Evolutionary conservation across 92 coral and sea anemone genomes (phyloP).

Genomic region (Blastomussa wellsi): DNA sequence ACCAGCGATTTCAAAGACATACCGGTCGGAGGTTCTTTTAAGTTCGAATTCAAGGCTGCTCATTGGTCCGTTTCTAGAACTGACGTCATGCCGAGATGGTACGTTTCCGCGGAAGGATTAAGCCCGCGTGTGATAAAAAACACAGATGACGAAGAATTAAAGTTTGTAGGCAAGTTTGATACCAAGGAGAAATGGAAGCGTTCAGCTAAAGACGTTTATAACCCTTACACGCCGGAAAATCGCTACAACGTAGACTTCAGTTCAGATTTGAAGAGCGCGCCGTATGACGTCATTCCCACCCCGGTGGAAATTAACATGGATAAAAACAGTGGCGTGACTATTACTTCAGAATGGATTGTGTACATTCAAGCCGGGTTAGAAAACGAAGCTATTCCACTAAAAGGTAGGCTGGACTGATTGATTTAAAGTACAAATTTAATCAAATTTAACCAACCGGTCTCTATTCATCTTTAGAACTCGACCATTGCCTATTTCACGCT

Average conservation of each 20-base stretch:
- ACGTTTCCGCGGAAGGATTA: constrained; percentile 57
- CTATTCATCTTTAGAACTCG: too few species aligned
- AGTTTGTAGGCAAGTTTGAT: constrained; percentile 74
- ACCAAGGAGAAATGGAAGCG: constrained; percentile 86
- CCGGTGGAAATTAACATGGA: constrained; percentile 69
- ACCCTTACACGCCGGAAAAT: constrained; percentile 68
- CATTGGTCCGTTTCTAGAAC: constrained; percentile 77
- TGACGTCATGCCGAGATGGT: constrained; percentile 89
- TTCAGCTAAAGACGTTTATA: constrained; percentile 42
- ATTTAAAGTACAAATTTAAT: too few species aligned
- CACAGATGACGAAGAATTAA: constrained; percentile 63
- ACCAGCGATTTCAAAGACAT: constrained; percentile 57
- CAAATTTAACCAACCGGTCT: too few species aligned
- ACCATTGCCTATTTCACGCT: too few species aligned
- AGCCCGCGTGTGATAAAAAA: constrained; percentile 50
- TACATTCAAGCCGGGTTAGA: constrained; percentile 51
- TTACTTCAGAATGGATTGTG: constrained; percentile 73
- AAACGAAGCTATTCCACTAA: constrained; percentile 61
- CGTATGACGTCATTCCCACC: constrained; percentile 74
- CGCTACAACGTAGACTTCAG: constrained; percentile 50
- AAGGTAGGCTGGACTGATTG: constrained; percentile 27
- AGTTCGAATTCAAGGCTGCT: constrained; percentile 46
- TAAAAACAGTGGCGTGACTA: constrained; percentile 49
- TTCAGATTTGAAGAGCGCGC: constrained; percentile 36
- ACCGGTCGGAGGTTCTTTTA: constrained; percentile 38